Conservation (phyloP, 2,113 vertebrate genomes). For the Maccullochella peelii region DNA sequence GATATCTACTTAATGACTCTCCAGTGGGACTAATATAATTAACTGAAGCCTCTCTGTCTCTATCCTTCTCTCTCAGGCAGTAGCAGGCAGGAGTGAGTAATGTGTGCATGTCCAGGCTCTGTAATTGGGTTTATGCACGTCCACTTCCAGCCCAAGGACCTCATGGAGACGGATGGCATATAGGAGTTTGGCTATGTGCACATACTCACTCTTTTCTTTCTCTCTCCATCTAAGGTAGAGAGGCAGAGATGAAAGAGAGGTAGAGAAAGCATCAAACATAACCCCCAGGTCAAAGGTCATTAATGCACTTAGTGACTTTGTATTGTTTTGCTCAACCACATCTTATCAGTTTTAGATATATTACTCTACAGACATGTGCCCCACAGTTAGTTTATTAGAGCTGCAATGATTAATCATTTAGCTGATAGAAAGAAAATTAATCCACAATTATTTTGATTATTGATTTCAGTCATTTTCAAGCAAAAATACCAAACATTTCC, state of each 20-base stretch:
- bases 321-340: not conserved
- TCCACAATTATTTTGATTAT: not conserved
- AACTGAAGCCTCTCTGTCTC: constrained; percentile 32
- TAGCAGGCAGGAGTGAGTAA: constrained; percentile 56
- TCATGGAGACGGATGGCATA: constrained; percentile 32
- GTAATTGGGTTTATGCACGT: constrained; percentile 64
- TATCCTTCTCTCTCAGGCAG: constrained; percentile 1
- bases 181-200: not conserved
- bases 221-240: not conserved
- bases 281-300: constrained; percentile 26
- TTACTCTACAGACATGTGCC: not conserved
- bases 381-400: not conserved
- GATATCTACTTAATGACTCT: constrained; percentile 56
- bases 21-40: constrained; percentile 54
- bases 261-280: not conserved
- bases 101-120: constrained; percentile 50
- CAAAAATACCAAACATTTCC: not conserved
- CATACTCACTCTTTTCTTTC: constrained; percentile 1
- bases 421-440: not conserved
- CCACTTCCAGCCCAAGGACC: constrained; percentile 31
- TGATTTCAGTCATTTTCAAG: not conserved
- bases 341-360: not conserved
- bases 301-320: not conserved
- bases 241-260: not conserved
- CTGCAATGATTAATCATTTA: not conserved